A percentile compares a stretch with the other conserved stretches of the same genome.
phyloP scores from a whole-genome alignment of 2,113 vertebrate genomes.

The Tupaia tana region DNA sequence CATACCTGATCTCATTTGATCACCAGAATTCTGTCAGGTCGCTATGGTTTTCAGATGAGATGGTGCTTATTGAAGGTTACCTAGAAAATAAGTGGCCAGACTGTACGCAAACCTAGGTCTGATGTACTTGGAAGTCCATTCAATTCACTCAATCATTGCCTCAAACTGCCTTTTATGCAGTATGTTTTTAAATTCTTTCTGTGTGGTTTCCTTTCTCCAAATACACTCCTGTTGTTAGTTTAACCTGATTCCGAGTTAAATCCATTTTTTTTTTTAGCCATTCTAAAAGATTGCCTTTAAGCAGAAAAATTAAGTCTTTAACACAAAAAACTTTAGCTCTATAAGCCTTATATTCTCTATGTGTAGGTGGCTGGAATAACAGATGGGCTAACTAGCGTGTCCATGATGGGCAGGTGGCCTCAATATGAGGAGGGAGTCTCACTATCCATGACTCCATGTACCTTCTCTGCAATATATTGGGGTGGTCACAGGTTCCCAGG shows the following conservation, averaged over 20 bases:
- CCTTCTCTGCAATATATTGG: not conserved
- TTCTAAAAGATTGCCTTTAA: slow-evolving; percentile 47
- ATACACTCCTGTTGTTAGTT: slow-evolving; percentile 10
- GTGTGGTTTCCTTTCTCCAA: not conserved
- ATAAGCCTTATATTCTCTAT: not conserved
- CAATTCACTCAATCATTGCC: not conserved
- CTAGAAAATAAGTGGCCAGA: slow-evolving; percentile 12
- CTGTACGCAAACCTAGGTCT: not conserved
- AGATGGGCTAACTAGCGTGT: not conserved
- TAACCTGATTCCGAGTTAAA: slow-evolving; percentile 31
- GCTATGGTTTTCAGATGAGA: not conserved
- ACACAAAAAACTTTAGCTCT: not conserved
- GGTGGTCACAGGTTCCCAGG: not conserved
- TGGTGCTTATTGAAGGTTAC: not conserved
- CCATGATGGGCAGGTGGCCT: not conserved
- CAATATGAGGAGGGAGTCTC: not conserved
- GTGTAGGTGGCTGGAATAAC: not conserved
- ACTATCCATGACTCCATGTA: not conserved
- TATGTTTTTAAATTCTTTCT: slow-evolving; percentile 52
- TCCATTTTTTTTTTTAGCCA: not conserved
- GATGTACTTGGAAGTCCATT: not conserved
- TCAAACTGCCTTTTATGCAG: not conserved
- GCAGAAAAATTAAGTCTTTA: not conserved
- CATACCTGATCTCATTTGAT: not conserved
- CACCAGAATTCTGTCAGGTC: not conserved